Base-by-base conservation (phyloP, 92 coral and sea anemone genomes). In the Porites rus region DNA sequence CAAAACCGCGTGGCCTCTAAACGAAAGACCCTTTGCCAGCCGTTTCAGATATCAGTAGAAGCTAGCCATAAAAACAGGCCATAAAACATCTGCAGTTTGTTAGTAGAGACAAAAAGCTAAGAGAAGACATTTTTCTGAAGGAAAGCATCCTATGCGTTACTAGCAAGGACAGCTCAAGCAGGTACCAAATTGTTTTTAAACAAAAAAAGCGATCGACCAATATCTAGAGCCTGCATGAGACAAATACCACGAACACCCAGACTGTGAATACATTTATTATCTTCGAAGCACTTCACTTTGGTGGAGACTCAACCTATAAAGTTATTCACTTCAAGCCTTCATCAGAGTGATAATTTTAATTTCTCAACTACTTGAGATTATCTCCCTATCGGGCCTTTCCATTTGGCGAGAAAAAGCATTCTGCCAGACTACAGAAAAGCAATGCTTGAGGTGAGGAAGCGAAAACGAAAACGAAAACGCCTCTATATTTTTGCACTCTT, bases 241-340 rank as follows among this genome's bases (percentile, higher is more conserved):
- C 46, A 38, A 4, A 38, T 4, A 38, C 46, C 46, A 3, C 5
- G 46, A 38, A 22, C 64, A 52, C 54, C 10, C 10, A 38, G 71
- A 64, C 9, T 50, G 7, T 25, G 74, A 74, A 74, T 61, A 63
- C 21, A 46, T 73, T 72, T 72, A 83, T 72, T 60, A 43, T 21
- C 87, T 24, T 25, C 50, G 4, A 71, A 43, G 79, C 52, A 65
- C 43, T 86, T 77, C 58, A 85, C 67, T 72, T 60, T 38, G 76
- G 51, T 51, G 63, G 78, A 78, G 68, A 65, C 65, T 20, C 67
- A 31, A 21, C 79, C 84, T 24, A 17, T 78, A 56, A 86, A 69
- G 81, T 68, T 82, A 70, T 83, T 74, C 72, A 83, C 62, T 62
- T 83, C 65, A 83, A 83, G 87, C 54, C 72, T 74, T 13, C 63